Evolutionary conservation across 53 echinoderm and acorn worm species (phyloP).

Genomic region (Echinarachnius parma): DNA sequence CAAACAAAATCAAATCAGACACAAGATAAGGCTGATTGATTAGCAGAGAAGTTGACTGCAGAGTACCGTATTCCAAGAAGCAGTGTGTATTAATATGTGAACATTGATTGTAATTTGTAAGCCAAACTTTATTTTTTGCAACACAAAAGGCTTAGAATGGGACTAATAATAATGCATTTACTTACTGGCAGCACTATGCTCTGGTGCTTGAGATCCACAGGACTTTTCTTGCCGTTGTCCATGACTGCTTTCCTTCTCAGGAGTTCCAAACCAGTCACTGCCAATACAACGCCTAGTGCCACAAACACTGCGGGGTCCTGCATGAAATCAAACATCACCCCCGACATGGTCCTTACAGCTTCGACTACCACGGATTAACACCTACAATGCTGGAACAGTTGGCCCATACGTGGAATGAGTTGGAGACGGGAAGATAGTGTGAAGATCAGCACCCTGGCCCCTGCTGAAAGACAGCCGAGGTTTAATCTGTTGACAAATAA

Average conservation of each 20-base stretch:
- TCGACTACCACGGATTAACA: too few species aligned
- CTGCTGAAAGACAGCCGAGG: too few species aligned
- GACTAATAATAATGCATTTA: background rate
- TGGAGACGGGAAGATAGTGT: too few species aligned
- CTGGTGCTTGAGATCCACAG: conserved; percentile 56
- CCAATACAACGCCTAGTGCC: conserved; percentile 20
- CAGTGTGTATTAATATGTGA: too few species aligned
- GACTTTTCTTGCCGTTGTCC: conserved; percentile 9
- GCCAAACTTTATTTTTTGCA: background rate
- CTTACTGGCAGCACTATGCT: conserved; percentile 61
- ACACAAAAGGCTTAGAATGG: background rate
- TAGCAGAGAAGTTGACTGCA: too few species aligned
- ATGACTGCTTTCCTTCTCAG: background rate
- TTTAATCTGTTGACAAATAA: too few species aligned
- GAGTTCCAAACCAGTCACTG: conserved; percentile 3
- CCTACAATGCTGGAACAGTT: too few species aligned
- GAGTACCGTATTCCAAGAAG: too few species aligned
- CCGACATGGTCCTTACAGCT: too few species aligned
- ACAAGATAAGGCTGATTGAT: too few species aligned
- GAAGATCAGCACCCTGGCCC: too few species aligned
- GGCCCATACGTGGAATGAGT: too few species aligned
- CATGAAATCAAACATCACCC: background rate
- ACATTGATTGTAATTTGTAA: background rate
- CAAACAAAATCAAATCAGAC: background rate
- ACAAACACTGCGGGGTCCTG: conserved; percentile 27